These are phyloP conservation scores for Lagothrix lagotricha DNA, from an alignment of 2,797 vertebrate species.

Conservation along the genomic window DNA sequence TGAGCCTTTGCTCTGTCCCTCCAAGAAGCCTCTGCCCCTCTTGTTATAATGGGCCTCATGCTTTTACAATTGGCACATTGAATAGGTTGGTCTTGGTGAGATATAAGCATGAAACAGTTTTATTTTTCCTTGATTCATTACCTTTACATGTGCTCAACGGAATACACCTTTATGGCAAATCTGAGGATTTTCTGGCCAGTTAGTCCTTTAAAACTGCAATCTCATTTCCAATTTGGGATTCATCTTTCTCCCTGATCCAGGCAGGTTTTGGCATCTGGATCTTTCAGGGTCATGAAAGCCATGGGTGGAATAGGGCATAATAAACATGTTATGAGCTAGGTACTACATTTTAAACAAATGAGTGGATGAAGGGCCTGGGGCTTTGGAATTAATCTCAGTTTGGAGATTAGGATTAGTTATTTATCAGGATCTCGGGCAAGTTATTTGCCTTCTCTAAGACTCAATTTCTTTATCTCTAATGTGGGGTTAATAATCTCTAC, in stretches of 20 bases:
- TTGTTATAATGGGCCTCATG: background rate
- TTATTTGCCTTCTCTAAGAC: background rate
- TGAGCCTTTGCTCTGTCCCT: background rate
- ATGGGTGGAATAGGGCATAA: background rate
- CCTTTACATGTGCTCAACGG: background rate
- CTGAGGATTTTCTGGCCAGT: background rate
- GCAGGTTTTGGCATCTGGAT: background rate
- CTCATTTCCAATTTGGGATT: conserved; percentile 1
- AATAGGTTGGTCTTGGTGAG: conserved; percentile 3
- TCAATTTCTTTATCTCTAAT: background rate
- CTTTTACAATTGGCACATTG: background rate
- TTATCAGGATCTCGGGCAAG: background rate
- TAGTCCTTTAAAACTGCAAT: background rate
- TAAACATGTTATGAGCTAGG: background rate
- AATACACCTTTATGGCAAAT: background rate
- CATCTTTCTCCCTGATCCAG: background rate
- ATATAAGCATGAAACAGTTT: background rate
- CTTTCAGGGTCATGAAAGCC: background rate
- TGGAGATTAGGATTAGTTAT: background rate
- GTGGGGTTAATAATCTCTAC: background rate
- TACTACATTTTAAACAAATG: background rate
- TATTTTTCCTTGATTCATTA: background rate
- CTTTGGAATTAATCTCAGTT: background rate
- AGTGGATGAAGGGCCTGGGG: background rate
- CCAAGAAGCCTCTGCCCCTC: background rate